A percentile compares a stretch with the other conserved stretches of the same genome.
These are phyloP conservation scores for Tanypteryx hageni DNA, from an alignment of 2,888 invertebrate species.

Conservation along the genomic window DNA sequence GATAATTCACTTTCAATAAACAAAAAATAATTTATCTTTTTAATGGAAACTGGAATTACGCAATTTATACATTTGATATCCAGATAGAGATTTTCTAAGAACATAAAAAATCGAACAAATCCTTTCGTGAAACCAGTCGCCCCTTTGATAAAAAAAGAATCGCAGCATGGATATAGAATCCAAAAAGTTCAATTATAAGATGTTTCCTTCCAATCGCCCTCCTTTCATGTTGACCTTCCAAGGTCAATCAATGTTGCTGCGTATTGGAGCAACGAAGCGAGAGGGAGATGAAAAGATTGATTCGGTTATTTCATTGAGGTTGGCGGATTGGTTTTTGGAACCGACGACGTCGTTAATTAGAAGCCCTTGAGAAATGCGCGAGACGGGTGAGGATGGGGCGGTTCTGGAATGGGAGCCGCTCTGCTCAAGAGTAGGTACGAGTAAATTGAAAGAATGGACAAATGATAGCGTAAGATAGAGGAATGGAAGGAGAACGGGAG, in stretches of 20 bases:
- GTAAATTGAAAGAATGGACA: neutral
- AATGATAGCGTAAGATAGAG: no score
- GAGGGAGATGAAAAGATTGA: neutral
- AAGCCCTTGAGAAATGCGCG: neutral
- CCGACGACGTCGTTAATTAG: conserved; percentile 3
- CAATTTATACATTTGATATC: no score
- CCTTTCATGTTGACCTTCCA: neutral
- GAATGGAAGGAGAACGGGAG: neutral
- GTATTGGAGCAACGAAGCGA: neutral
- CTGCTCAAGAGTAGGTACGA: neutral
- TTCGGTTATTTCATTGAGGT: neutral
- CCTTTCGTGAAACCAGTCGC: no score
- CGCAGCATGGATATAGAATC: no score
- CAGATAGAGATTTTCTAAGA: no score
- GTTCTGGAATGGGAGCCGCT: neutral
- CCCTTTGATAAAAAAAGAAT: no score
- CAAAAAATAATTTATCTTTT: no score
- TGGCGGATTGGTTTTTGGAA: neutral
- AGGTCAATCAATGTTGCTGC: conserved; percentile 3
- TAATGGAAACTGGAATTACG: no score
- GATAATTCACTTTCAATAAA: no score
- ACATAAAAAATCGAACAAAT: no score
- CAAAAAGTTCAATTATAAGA: no score
- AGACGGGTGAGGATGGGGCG: neutral
- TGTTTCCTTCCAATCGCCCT: no score